Evolutionary conservation across 2,888 invertebrate species (phyloP).

Genomic region (Nysson spinosus): DNA sequence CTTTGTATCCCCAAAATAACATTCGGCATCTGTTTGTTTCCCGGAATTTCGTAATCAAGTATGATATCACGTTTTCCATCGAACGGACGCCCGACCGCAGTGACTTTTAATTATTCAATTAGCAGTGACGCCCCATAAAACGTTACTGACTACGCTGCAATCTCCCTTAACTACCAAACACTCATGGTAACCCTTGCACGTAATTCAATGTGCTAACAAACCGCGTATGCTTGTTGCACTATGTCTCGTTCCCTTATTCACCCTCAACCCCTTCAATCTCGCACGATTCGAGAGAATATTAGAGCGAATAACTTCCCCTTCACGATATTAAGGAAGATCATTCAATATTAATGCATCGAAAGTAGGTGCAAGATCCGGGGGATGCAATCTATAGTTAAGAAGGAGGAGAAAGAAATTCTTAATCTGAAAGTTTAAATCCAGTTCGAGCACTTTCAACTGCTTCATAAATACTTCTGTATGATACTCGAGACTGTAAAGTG

Average conservation of each 20-base stretch:
- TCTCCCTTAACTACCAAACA: conserved; percentile 35
- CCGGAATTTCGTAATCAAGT: neutral
- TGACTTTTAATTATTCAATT: conserved; percentile 56
- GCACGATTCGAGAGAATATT: neutral
- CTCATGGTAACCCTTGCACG: neutral
- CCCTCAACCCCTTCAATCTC: neutral
- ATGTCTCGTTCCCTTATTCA: no score
- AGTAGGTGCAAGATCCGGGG: conserved; percentile 9
- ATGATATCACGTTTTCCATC: conserved; percentile 16
- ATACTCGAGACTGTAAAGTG: no score
- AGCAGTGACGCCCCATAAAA: conserved; percentile 20
- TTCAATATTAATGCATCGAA: conserved; percentile 6
- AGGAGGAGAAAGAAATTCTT: neutral
- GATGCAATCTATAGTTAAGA: neutral
- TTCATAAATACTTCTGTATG: no score
- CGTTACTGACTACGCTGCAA: conserved; percentile 1
- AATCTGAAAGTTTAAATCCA: neutral
- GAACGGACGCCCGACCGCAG: conserved; percentile 16
- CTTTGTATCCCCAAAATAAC: neutral
- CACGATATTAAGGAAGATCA: neutral
- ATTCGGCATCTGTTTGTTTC: neutral
- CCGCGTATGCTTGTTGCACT: neutral
- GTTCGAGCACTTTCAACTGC: neutral
- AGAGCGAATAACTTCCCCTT: neutral
- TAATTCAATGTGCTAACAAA: no score